Evolutionary conservation across 92 coral and sea anemone species (phyloP), one percentile per base, ranked within the genome.

Genomic region (Phymanthus crucifer): DNA sequence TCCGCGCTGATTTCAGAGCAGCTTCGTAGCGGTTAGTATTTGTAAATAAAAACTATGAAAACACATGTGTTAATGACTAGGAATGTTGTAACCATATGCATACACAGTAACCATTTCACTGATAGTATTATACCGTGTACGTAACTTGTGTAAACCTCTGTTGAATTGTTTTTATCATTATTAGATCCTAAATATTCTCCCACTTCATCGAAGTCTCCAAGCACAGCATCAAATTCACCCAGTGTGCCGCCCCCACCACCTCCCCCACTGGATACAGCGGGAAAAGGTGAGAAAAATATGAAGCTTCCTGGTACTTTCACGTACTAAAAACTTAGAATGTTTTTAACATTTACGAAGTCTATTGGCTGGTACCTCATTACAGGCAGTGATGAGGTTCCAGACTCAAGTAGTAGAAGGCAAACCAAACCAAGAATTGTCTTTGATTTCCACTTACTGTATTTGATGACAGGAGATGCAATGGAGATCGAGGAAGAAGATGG

Each of bases 401-500:
- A n/a, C n/a, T n/a, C n/a, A n/a, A n/a, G n/a, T n/a, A n/a, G n/a
- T n/a, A n/a, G n/a, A n/a, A n/a, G n/a, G n/a, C n/a, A n/a, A n/a
- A n/a, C n/a, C n/a, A n/a, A n/a, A n/a, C n/a, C n/a, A n/a, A n/a
- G n/a, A 71, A 3, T 70, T 23, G 19, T 12, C 2, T 48, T 37
- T 24, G 21, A 23, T 46, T 1, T 40, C 66, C 14, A 10, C 14
- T 7, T 7, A 43, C 0, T 12, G 21, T 19, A 10, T 77, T 35
- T 47, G 57, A 24, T 56, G 19, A 35, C 74, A 86, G 93, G 97
- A 16, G 97, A 93, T 80, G 97, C 97, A 21, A 93, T 93, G 97
- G 97, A 93, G 24, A 93, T 93, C 4, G 97, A 93, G 33, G 97
- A 92, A 18, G 97, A 93, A 16, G 97, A 93, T 24, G 84, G 77